Conservation (phyloP, 2,113 vertebrate genomes). For the Neolamprologus kungweensis region DNA sequence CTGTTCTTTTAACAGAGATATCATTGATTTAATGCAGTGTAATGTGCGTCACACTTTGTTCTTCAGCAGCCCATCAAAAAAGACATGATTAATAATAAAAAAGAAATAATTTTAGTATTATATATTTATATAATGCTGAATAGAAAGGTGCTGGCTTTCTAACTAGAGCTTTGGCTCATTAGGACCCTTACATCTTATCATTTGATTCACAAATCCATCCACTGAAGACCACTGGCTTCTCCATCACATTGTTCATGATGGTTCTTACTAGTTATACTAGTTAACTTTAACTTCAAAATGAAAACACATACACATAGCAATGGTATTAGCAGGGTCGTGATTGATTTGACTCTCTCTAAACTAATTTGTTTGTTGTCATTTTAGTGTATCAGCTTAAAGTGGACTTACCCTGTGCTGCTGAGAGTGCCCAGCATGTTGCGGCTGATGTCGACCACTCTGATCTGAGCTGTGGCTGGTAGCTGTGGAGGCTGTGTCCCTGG, state of each 20-base stretch:
- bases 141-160: neutral
- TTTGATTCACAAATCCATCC: neutral
- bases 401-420: slow-evolving; percentile 51
- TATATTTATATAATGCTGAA: neutral
- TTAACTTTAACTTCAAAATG: neutral
- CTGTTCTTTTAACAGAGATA: neutral
- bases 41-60: neutral
- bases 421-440: neutral
- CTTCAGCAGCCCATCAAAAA: neutral
- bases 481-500: slow-evolving; percentile 31
- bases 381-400: neutral
- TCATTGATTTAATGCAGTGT: neutral
- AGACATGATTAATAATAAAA: neutral
- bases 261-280: neutral
- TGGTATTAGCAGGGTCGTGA: neutral
- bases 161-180: neutral
- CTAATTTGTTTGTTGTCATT: neutral
- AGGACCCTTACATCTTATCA: neutral
- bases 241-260: neutral
- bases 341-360: neutral
- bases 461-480: slow-evolving; percentile 47
- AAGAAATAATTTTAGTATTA: neutral
- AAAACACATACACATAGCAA: neutral
- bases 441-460: slow-evolving; percentile 21
- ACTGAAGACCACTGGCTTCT: neutral